phyloP scores from a whole-genome alignment of 2,797 vertebrate genomes.

The Gobio occitaniae region DNA sequence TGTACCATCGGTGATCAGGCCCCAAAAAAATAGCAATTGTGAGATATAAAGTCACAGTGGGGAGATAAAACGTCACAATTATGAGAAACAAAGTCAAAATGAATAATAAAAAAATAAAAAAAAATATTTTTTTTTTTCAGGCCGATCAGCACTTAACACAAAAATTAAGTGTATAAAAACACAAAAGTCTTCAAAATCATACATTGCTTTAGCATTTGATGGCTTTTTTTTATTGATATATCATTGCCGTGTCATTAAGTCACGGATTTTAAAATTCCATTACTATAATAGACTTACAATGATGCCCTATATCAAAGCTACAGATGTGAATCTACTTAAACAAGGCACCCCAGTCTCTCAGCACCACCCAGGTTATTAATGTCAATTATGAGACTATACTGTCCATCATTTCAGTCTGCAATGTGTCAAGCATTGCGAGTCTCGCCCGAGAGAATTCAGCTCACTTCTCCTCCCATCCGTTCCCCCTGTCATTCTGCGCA shows the following conservation, averaged over 20 bases:
- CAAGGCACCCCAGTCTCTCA: slow-evolving; percentile 48
- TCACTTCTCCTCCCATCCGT: slow-evolving; percentile 65
- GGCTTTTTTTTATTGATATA: neutral
- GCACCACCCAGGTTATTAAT: slow-evolving; percentile 57
- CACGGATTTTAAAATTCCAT: neutral
- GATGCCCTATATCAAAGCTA: slow-evolving; percentile 42
- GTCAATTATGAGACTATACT: slow-evolving; percentile 53
- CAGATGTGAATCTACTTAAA: slow-evolving; percentile 64
- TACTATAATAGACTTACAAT: slow-evolving; percentile 58
- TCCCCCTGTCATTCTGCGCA: slow-evolving; percentile 60
- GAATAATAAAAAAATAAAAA: too few species aligned
- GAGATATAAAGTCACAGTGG: neutral
- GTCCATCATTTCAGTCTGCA: slow-evolving; percentile 52
- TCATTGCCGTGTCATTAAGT: neutral
- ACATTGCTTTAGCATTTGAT: neutral
- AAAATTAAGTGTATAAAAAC: neutral
- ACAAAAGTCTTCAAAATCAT: neutral
- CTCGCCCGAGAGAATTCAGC: slow-evolving; percentile 53
- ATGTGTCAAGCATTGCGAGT: slow-evolving; percentile 54
- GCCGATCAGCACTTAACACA: neutral
- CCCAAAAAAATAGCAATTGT: too few species aligned
- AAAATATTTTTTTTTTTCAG: neutral
- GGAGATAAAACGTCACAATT: neutral
- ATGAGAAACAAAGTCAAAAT: neutral
- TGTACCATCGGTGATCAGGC: too few species aligned